Base-by-base conservation (phyloP, 2,797 vertebrate genomes). In the Mastacembelus armatus region DNA sequence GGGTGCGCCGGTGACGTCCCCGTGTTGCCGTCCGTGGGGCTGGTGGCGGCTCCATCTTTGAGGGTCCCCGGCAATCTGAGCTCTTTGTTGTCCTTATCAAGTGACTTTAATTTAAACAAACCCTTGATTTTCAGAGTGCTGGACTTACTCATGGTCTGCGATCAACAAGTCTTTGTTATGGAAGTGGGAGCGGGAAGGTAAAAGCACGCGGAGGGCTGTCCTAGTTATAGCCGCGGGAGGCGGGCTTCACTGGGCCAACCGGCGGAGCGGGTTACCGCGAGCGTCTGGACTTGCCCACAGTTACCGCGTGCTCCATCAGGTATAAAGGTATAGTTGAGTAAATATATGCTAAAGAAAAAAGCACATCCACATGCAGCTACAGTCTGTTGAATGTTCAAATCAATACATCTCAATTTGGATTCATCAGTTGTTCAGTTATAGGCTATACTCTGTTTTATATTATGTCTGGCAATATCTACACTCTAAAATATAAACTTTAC, bases 141-240 rank as follows among this genome's bases (percentile, higher is more conserved):
- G 56, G 91, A 84, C 62, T 81, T 90, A 24, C 82, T 92, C 91
- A 92, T 92, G 70, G 33, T 66, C 66, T 3, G 60, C 29, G 50
- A 3, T 0, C 5, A 11, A n/a, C 2, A 10, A 7, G 47, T 32
- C 66, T 22, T 14, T 6, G 9, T 7, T 15, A 1, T 7, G 7
- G 18, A 27, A 42, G 40, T 19, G 26, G 3, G 40, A 39, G 44
- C 32, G 24, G 33, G 10, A 1, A 35, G 8, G 39, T 4, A 4
- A 19, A 16, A 21, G 0, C 49, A 39, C 1, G 42, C 29, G 44
- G 10, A 7, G 2, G 30, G 29, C 0, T 0, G 19, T 48, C 29
- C 36, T 38, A 7, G 33, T 43, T 50, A 1, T 22, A 12, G 22
- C 61, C 16, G 19, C 38, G 2, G 49, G 4, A 21, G 50, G 45